Percentiles rank a stretch among this genome's conserved stretches.
Evolutionary conservation across 2,113 vertebrate genomes (phyloP).

Genomic region (Leptobrachium ailaonicum): DNA sequence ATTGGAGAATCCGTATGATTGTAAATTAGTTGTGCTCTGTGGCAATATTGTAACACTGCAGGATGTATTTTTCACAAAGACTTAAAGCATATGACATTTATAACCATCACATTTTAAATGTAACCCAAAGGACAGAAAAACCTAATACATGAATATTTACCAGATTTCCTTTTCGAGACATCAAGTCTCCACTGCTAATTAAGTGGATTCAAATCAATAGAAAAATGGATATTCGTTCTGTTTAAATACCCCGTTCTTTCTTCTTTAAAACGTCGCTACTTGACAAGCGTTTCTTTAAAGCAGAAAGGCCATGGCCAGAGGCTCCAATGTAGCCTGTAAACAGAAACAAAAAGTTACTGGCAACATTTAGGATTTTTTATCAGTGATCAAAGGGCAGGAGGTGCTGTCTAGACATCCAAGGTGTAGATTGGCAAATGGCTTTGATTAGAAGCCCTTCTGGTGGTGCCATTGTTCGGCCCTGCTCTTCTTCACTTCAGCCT

Average conservation of each 20-base stretch:
- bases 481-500: slow-evolving; percentile 76
- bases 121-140: too few species aligned
- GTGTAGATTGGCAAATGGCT: slow-evolving; percentile 79
- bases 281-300: slow-evolving; percentile 83
- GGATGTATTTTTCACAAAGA: too few species aligned
- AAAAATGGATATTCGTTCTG: slow-evolving; percentile 11
- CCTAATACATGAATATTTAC: too few species aligned
- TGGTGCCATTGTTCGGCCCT: slow-evolving; percentile 65
- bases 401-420: slow-evolving; percentile 74
- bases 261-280: slow-evolving; percentile 77
- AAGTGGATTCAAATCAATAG: slow-evolving; percentile 20
- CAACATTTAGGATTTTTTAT: slow-evolving; percentile 71
- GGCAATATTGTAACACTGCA: too few species aligned
- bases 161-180: too few species aligned
- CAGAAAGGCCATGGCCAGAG: slow-evolving; percentile 73
- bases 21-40: too few species aligned
- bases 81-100: too few species aligned
- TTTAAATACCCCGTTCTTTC: neutral
- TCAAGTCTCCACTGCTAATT: slow-evolving; percentile 1
- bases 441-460: slow-evolving; percentile 72
- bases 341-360: slow-evolving; percentile 71
- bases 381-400: slow-evolving; percentile 76
- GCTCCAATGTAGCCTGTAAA: slow-evolving; percentile 69
- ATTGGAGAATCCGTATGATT: too few species aligned
- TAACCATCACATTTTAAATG: too few species aligned